Base-by-base conservation (phyloP, 1,140 invertebrate species). In the Ditylenchus dipsaci region DNA sequence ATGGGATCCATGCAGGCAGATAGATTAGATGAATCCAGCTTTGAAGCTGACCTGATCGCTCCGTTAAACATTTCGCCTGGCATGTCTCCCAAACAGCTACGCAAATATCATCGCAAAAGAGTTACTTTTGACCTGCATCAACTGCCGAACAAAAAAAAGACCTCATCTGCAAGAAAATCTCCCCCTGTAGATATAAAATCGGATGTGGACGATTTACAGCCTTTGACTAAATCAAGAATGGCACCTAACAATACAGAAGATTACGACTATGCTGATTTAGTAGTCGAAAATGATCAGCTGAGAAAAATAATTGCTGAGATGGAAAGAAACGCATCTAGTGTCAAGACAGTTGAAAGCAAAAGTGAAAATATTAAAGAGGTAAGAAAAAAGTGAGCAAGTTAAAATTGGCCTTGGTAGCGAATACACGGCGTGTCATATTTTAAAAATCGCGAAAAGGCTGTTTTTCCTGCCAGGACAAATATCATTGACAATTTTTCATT, bases 281-380 rank as follows among this genome's bases (percentile, higher is more conserved):
- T 65, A 23, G 42, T 29, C 13, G 78, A 80, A 56, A 80, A 80
- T 68, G 77, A 81, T 19, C 53, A 80, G 38, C 58, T 78, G 29
- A 43, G 73, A 3, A 38, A 56, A 43, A 76, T 58, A 30, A 78
- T 78, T 49, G 74, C 67, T 9, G 78, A 80, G 49, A 75, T 75
- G 72, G 78, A 78, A 47, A 47, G 57, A 38, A 66, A 45, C 1
- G 45, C 59, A n/a, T 19, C 38, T 11, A n/a, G 29, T 3, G 63
- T 15, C 3, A 26, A 53, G 49, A 21, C 29, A 33, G 21, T 60
- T n/a, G 60, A 72, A 23, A 11, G 57, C 21, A 42, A 53, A 63
- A 64, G 21, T 21, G 26, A 57, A 38, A 53, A 76, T 33, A 57
- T 56, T 17, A 76, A 63, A 53, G 3, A 53, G 15, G 49, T 53